Conservation (phyloP, 2,888 invertebrate species). For the Dryomyza anilis region DNA sequence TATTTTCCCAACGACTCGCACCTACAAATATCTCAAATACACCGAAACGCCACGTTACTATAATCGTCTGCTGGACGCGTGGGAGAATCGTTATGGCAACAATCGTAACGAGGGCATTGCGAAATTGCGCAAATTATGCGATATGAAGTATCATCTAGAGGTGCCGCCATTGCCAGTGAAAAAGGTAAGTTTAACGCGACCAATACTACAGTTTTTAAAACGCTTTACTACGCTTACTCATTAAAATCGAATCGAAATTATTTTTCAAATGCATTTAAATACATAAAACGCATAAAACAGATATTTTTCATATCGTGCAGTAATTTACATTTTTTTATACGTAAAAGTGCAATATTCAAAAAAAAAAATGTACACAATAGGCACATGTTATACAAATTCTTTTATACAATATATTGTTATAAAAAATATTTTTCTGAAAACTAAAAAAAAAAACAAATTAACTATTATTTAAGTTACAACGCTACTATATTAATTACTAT, state of each 20-base stretch:
- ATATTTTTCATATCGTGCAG: background rate
- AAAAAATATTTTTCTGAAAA: background rate
- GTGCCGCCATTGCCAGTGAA: conserved; percentile 65
- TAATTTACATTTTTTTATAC: background rate
- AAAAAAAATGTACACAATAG: too few species aligned
- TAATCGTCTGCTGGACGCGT: conserved; percentile 89
- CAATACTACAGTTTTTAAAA: background rate
- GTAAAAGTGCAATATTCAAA: too few species aligned
- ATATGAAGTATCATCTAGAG: conserved; percentile 74
- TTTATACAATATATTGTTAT: background rate
- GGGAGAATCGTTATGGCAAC: conserved; percentile 78
- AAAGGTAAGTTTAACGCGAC: conserved; percentile 43
- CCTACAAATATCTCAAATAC: conserved; percentile 79
- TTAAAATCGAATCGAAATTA: background rate
- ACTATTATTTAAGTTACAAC: too few species aligned
- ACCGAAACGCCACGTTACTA: conserved; percentile 87
- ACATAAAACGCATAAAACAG: background rate
- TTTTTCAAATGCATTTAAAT: background rate
- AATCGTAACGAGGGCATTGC: conserved; percentile 66
- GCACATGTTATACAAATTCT: too few species aligned
- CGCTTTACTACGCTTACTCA: conserved; percentile 20
- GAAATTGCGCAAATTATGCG: conserved; percentile 69
- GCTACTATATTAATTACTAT: too few species aligned
- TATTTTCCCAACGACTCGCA: conserved; percentile 79
- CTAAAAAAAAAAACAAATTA: background rate